Base-by-base conservation (phyloP, 2,113 vertebrate genomes). In the Rhinichthys klamathensis region DNA sequence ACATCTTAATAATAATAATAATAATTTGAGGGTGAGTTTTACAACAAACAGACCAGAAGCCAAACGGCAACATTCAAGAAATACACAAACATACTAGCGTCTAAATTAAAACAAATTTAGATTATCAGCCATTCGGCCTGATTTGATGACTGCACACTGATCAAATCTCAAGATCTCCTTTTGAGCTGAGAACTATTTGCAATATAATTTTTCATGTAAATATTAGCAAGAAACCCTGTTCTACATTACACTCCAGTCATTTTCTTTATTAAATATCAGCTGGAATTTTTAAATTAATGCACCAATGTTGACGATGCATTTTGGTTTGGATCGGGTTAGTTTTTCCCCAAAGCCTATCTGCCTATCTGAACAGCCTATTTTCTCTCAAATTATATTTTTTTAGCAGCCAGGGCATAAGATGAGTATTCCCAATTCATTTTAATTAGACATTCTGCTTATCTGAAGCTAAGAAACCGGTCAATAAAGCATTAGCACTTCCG, bases 11-110 rank as follows among this genome's bases (percentile, higher is more conserved):
- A 51, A 75, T 76, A 54, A 75, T 51, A 46, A 74, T 65, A 8
- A 60, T 60, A 46, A 81, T 21, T 56, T 72, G 15, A 41, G 49
- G 32, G 81, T 27, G 81, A 70, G 44, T 83, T 83, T 72, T 56
- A 72, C 65, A 70, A 58, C 80, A 30, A 81, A 67, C 56, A 81
- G 60, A 80, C 38, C 61, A 76, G 56, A 54, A 72, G 65, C 67
- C 63, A 10, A 21, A 58, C 8, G 58, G 23, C n/a, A 65, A 54
- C 60, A 70, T 82, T 70, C 46, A 46, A 82, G 80, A 46, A 46
- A 46, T 38, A 70, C 80, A 49, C 38, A 63, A 82, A 49, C 79
- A 49, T 16, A 72, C 67, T 70, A 38, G 23, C 0, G 30, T 72
- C 13, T 51, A 67, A 46, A 35, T 82, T 72, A 58, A 72, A 72